These are phyloP conservation scores for Drosophila pallidifrons DNA, from an alignment of 1,140 invertebrate genomes.

Conservation along the genomic window DNA sequence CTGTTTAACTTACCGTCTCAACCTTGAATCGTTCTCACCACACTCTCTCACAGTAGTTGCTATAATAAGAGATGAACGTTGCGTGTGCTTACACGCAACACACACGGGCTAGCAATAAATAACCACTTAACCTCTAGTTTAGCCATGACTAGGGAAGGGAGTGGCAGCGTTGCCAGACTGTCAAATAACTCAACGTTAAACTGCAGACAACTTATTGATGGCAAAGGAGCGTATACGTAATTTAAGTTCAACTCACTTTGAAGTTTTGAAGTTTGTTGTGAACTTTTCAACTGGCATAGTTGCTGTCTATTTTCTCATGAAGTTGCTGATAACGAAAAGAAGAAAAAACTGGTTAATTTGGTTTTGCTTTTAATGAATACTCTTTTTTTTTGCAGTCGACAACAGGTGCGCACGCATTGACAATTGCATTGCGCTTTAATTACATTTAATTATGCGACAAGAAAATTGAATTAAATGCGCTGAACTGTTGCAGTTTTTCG, in stretches of 20 bases:
- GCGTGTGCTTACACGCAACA: conserved; percentile 3
- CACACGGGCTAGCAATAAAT: conserved; percentile 3
- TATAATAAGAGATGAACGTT: conserved; percentile 18
- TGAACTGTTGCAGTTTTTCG: conserved; percentile 31
- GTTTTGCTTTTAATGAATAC: background rate
- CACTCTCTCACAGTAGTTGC: background rate
- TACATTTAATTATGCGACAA: conserved; percentile 69
- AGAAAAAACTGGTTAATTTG: conserved; percentile 13
- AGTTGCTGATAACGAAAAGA: background rate
- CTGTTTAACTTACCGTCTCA: background rate
- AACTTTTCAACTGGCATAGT: background rate
- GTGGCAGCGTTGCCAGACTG: background rate
- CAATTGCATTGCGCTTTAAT: conserved; percentile 56
- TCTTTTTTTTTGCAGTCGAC: conserved; percentile 1
- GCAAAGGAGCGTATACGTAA: background rate
- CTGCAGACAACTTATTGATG: background rate
- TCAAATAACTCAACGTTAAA: background rate
- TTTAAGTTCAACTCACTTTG: background rate
- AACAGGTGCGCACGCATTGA: conserved; percentile 39
- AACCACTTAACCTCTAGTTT: conserved; percentile 3
- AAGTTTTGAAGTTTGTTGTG: background rate
- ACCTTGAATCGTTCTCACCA: conserved; percentile 4
- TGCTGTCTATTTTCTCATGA: background rate
- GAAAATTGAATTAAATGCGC: conserved; percentile 67
- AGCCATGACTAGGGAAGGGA: background rate